Evolutionary conservation across 2,113 vertebrate genomes (phyloP), one percentile per base, ranked within the genome.

Genomic region (Nettapus auritus): DNA sequence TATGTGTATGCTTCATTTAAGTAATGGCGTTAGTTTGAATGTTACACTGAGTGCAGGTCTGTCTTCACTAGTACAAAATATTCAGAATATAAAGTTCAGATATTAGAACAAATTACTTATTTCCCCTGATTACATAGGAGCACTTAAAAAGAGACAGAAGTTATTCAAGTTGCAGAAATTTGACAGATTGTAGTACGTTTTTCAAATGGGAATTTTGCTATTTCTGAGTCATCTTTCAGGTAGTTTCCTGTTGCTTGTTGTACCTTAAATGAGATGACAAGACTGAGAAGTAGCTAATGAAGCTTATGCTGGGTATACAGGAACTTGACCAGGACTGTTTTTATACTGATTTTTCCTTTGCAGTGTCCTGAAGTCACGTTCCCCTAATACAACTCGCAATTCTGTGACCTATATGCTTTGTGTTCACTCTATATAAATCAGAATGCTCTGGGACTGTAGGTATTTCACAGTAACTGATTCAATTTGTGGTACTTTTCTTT

Each of bases 401-500:
- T 63, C 33, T 28, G 5, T 69, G 77, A 70, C 60, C 79, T 92
- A 55, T 74, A 68, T n/a, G 82, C 8, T 93, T 11, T 44, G 28
- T 34, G 38, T 69, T 83, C 69, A 15, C 60, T 86, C 36, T 64
- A 22, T 62, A 75, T 71, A 91, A 85, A 73, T 42, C 0, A 6
- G 53, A 7, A 59, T 91, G 52, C 68, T 74, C 66, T 74, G 13
- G 26, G 6, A 6, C n/a, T 75, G 19, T 75, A 60, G 19, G 29
- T 91, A 4, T 76, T 95, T 87, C 69, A 23, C 7, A 59, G 11
- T 11, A 84, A 74, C 46, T 17, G 48, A 46, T 74, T 19, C 11
- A 26, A 21, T 64, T 82, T 73, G 68, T 42, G 56, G 11, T 92
- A 62, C 81, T 89, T 95, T 85, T 5, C 46, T 96, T 97, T 93